Evolutionary conservation across 2,113 vertebrate genomes (phyloP).

Genomic region (Aix galericulata): DNA sequence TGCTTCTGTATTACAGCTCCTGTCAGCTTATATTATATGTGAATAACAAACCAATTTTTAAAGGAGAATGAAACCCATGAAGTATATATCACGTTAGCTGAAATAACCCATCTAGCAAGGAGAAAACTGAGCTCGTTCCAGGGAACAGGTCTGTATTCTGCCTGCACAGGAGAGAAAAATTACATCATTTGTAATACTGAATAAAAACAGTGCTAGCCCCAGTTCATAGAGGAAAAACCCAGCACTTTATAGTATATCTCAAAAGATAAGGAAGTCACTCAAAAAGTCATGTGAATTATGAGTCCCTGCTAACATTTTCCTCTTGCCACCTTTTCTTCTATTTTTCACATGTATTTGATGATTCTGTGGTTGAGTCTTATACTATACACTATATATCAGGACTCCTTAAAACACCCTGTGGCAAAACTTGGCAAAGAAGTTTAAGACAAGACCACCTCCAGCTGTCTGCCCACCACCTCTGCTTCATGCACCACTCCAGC

Average conservation of each 20-base stretch:
- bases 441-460: background rate
- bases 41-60: constrained; percentile 26
- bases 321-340: background rate
- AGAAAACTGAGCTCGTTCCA: background rate
- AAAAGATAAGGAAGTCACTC: background rate
- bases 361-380: background rate
- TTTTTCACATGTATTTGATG: background rate
- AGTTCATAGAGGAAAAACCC: background rate
- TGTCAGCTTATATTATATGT: background rate
- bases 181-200: background rate
- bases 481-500: background rate
- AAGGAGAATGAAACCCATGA: background rate
- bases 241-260: background rate
- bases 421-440: background rate
- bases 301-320: background rate
- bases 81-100: background rate
- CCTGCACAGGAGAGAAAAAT: background rate
- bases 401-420: background rate
- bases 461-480: background rate
- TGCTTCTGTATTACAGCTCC: background rate
- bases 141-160: background rate
- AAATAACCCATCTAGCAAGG: background rate
- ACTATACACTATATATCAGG: background rate
- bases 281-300: background rate
- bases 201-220: background rate